Evolutionary conservation across 2,113 vertebrate species (phyloP).

Genomic region (Carassius auratus): DNA sequence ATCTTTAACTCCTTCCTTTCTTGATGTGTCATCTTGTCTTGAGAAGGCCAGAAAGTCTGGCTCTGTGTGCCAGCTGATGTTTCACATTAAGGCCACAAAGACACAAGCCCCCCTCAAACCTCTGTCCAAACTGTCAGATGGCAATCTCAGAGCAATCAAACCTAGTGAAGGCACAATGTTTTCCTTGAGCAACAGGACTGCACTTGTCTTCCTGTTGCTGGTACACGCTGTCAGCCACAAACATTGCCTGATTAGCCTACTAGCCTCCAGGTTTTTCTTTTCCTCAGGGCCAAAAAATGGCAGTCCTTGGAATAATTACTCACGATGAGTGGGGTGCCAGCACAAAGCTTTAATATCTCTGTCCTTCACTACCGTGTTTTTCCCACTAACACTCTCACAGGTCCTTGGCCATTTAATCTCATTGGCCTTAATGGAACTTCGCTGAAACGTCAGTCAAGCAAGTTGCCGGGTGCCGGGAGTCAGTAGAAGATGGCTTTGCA

Average conservation of each 20-base stretch:
- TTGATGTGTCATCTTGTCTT: too few species aligned
- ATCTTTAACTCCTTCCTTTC: too few species aligned
- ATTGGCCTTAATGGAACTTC: slow-evolving; percentile 41
- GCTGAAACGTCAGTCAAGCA: slow-evolving; percentile 35
- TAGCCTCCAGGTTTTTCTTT: slow-evolving; percentile 40
- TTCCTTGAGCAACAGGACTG: slow-evolving; percentile 31
- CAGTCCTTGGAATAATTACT: slow-evolving; percentile 52
- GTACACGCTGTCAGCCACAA: slow-evolving; percentile 46
- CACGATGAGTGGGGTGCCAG: slow-evolving; percentile 21
- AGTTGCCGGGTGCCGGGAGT: slow-evolving; percentile 25
- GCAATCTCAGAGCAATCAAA: slow-evolving; percentile 54
- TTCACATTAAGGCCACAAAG: slow-evolving; percentile 53
- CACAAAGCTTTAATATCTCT: slow-evolving; percentile 43
- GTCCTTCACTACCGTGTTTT: slow-evolving; percentile 54
- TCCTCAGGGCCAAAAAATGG: slow-evolving; percentile 54
- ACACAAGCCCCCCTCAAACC: slow-evolving; percentile 38
- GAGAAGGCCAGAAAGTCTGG: not conserved
- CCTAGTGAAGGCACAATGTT: slow-evolving; percentile 55
- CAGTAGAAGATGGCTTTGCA: not conserved
- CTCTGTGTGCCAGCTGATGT: slow-evolving; percentile 56
- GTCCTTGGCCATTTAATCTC: slow-evolving; percentile 23
- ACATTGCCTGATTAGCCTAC: slow-evolving; percentile 47
- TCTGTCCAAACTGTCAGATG: slow-evolving; percentile 53
- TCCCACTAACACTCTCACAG: not conserved
- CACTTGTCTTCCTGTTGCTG: slow-evolving; percentile 35